Base-by-base conservation (phyloP, 2,797 vertebrate species). In the Smutsia gigantea region DNA sequence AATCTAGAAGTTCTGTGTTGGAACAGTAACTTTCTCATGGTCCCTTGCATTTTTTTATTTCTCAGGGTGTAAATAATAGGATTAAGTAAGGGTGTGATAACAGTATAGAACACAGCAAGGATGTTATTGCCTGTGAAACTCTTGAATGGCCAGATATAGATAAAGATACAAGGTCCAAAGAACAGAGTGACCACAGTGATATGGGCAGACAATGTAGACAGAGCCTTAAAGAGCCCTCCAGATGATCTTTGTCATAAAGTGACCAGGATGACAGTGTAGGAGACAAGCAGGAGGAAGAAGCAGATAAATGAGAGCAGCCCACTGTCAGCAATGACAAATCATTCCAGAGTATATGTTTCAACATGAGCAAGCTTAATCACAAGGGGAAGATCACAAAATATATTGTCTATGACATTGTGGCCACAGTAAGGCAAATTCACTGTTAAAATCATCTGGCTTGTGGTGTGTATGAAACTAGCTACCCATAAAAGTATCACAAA, bases 321-420 rank as follows among this genome's bases (percentile, higher is more conserved):
- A 39, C 97, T 98, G n/a, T 98, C 97, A 59, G 97, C 93, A 81
- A 98, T 96, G 72, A 98, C 97, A 87, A 98, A 96, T 53, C 97
- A 79, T 74, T 98, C 97, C 78, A 97, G 87, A 4, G 94, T 85
- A 1, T 94, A 96, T 13, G 97, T 97, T 23, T 98, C 95, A n/a
- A 91, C 53, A 83, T 98, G 98, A 23, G 98, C 97, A 86, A 98
- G 82, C 75, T 95, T 97, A 69, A 98, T 96, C 34, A 98, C 83
- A 23, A 97, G 96, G 14, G 97, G 97, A 18, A 98, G 87, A n/a
- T 98, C 98, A 93, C 98, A 98, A 90, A 97, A 98, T 88, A 98
- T 96, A 51, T 63, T 97, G 37, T 98, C 93, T 82, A 98, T 53
- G 19, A 97, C 19, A 84, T 93, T 96, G 31, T 95, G 89, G 4